Evolutionary conservation across 1,140 invertebrate genomes (phyloP), one percentile per base, ranked within the genome.

Genomic region (Drosophila sucinea): DNA sequence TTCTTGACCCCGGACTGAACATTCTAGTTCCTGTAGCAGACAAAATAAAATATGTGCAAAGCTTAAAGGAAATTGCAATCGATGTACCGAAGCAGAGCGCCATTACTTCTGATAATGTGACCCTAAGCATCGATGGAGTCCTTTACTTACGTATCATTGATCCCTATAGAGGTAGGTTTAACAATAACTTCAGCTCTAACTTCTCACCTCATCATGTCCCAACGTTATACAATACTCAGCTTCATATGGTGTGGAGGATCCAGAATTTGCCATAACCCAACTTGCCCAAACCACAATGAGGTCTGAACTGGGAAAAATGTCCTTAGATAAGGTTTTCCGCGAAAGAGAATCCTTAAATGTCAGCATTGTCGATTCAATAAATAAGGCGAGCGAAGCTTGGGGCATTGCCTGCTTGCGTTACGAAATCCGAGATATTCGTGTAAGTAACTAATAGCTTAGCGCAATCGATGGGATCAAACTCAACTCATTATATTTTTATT

Each of bases 231-330:
- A 30, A 60, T 58, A 38, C 11, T 70, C 73, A 94, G 96, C 98
- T 58, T 99, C 98, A 71, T 99, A 99, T 93, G 99, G 99, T 33
- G 98, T 99, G 29, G 98, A 99, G 94, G 99, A 99, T 94, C 98
- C 98, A 17, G 98, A 99, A 93, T 99, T 99, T 95, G 99, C 99
- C 3, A 98, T 99, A 63, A 99, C 98, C 44, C 99, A 99, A 92
- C 93, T 99, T 44, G 99, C 99, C 0, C 99, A 99, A 94, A 99
- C 99, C 0, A 99, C 99, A 8, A 99, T 99, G 99, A 96, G 97
- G 92, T 99, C 98, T 4, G 99, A 99, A 92, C 93, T 99, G 32
- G 99, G 99, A 72, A 99, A 99, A 94, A 99, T 99, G 91, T 95
- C 96, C n/a, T 92, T 99, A 72, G 99, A 99, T 91, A 98, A 97